Conservation (phyloP, 2,113 vertebrate genomes). For the Nothoprocta perdicaria region DNA sequence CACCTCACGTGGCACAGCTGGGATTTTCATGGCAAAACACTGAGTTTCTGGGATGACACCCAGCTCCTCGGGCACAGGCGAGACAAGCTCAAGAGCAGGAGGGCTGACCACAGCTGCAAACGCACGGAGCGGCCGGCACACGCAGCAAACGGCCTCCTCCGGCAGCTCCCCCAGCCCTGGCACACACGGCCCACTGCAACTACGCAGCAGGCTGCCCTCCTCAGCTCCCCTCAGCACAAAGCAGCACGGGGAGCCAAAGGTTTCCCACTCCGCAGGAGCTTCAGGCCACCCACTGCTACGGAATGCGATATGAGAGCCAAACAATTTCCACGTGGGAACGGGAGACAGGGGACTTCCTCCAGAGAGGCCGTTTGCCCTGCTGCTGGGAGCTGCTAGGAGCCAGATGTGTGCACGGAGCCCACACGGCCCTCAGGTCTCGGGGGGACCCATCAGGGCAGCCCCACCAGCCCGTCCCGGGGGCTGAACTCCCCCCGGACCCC, state of each 20-base stretch:
- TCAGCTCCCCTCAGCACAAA: rapidly evolving
- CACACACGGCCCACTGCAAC: background rate
- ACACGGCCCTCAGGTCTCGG: background rate
- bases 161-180: background rate
- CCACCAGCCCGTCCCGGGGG: background rate
- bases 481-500: background rate
- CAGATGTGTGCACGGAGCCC: rapidly evolving
- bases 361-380: background rate
- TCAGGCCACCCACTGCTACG: background rate
- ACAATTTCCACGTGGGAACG: rapidly evolving
- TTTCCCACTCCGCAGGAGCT: rapidly evolving
- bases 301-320: rapidly evolving
- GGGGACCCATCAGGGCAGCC: background rate
- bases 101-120: rapidly evolving
- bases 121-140: background rate
- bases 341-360: background rate
- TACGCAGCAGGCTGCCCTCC: background rate
- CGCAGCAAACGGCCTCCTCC: rapidly evolving
- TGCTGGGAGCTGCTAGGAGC: background rate
- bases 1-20: background rate
- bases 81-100: background rate
- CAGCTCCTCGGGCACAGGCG: rapidly evolving
- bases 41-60: background rate
- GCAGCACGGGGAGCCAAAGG: background rate
- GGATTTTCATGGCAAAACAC: background rate